Evolutionary conservation across 1,140 invertebrate species (phyloP), one percentile per base, ranked within the genome.

Genomic region (Apis laboriosa): DNA sequence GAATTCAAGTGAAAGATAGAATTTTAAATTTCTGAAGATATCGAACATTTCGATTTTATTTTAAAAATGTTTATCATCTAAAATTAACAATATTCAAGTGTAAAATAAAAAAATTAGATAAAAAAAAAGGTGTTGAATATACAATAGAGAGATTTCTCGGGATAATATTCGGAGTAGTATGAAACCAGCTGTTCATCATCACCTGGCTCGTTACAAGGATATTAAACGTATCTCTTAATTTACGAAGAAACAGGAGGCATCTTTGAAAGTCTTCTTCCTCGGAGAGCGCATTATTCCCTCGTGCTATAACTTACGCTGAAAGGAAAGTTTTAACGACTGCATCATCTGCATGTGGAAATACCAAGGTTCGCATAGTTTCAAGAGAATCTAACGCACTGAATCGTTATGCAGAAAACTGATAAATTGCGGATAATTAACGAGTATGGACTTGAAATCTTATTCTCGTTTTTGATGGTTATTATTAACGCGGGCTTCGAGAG

Each of bases 291-390:
- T 74, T 21, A 43, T 61, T 56, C 71, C 55, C 17, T 34, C 19
- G 55, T 21, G 72, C 56, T 58, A 60, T 60, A 74, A 74, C 72
- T 60, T 60, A 74, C 72, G 19, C 12, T 43, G 55, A 74, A 58
- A 74, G 72, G 72, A 74, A 74, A 74, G 72, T 74, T 74, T 74
- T 74, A 74, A 74, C 72, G 56, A 60, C 72, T 74, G 72, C 56
- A 74, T 74, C 72, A 60, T 49, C 55, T 49, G 55, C 70, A 56
- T 56, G 53, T 72, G 53, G 53, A 72, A 72, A 72, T 24, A 56
- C 9, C 53, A 55, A 21, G 53, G 24, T 21, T 24, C 66, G 13
- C 8, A 9, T 67, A 5, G 28, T 21, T 21, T 7, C 17, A 0
- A 34, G 19, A 21, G 19, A 9, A 51, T 11, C 43, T 70, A 43